Evolutionary conservation across 1,140 invertebrate species (phyloP).

Genomic region (Anastatus disparis): DNA sequence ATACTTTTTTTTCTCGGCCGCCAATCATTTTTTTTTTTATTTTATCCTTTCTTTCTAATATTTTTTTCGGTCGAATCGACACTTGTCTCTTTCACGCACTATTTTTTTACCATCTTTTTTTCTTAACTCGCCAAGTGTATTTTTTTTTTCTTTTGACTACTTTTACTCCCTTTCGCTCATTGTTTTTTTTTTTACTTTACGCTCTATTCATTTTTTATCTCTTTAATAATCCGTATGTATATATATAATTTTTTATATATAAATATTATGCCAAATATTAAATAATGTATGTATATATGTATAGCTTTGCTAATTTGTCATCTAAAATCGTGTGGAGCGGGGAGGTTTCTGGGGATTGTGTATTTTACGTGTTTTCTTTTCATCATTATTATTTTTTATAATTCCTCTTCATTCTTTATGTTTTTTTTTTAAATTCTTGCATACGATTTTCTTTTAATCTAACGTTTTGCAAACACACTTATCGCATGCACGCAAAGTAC

Average conservation of each 20-base stretch:
- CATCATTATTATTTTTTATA: conserved; percentile 35
- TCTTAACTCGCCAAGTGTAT: conserved; percentile 6
- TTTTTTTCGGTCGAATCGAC: conserved; percentile 11
- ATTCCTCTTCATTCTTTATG: neutral
- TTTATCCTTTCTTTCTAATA: conserved; percentile 2
- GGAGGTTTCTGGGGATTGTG: conserved; percentile 51
- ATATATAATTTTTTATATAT: conserved; percentile 58
- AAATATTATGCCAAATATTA: conserved; percentile 66
- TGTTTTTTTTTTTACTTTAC: too few relatives aligned
- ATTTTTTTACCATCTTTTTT: conserved; percentile 14
- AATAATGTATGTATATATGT: conserved; percentile 57
- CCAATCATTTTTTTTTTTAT: conserved; percentile 17
- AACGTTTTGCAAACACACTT: neutral
- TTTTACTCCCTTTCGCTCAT: conserved; percentile 11
- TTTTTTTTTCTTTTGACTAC: conserved; percentile 28
- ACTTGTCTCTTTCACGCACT: conserved; percentile 5
- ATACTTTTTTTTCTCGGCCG: conserved; percentile 37
- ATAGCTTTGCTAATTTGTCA: conserved; percentile 60
- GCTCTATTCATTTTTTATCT: conserved; percentile 38
- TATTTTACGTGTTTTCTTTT: conserved; percentile 32
- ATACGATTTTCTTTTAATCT: neutral
- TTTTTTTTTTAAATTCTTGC: conserved; percentile 39
- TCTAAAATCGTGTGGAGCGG: conserved; percentile 53
- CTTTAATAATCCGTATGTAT: conserved; percentile 43
- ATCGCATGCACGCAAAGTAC: conserved; percentile 10